Evolutionary conservation across 2,797 vertebrate genomes (phyloP).

Genomic region (Thalassophryne amazonica): DNA sequence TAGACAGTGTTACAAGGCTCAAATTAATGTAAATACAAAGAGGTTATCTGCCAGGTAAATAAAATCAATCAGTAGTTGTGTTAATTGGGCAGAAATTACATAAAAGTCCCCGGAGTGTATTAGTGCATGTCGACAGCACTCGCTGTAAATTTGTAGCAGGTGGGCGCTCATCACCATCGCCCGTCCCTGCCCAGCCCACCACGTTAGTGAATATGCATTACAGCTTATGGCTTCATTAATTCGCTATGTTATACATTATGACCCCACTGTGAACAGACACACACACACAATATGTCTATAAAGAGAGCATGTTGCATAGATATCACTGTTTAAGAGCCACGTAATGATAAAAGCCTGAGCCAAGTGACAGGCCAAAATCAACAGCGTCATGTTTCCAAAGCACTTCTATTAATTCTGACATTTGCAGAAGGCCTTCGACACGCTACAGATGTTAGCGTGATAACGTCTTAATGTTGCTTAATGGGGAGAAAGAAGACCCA

Average conservation of each 20-base stretch:
- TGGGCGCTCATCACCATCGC: constrained; percentile 51
- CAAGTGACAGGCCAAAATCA: constrained; percentile 58
- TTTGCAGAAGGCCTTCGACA: constrained; percentile 24
- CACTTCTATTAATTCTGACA: constrained; percentile 43
- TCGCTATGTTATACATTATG: constrained; percentile 73
- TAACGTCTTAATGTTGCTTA: constrained; percentile 37
- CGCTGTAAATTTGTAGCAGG: constrained; percentile 59
- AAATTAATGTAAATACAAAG: background rate
- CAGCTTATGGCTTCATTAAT: constrained; percentile 80
- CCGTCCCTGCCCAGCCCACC: constrained; percentile 53
- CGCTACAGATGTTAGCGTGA: constrained; percentile 24
- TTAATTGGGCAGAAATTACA: background rate
- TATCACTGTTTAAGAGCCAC: constrained; percentile 45
- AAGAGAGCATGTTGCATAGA: constrained; percentile 65
- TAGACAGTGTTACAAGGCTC: too few relatives aligned
- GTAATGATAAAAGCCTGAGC: constrained; percentile 67
- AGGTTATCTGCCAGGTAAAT: too few relatives aligned
- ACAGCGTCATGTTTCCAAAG: constrained; percentile 45
- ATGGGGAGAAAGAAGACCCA: constrained; percentile 45
- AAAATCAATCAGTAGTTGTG: background rate
- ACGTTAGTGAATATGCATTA: constrained; percentile 76
- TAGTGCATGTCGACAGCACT: constrained; percentile 30
- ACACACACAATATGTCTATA: constrained; percentile 28
- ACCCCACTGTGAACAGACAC: constrained; percentile 50
- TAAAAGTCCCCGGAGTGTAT: constrained; percentile 13